Evolutionary conservation across 2,888 invertebrate genomes (phyloP).

Genomic region (Epistrophe grossulariae): DNA sequence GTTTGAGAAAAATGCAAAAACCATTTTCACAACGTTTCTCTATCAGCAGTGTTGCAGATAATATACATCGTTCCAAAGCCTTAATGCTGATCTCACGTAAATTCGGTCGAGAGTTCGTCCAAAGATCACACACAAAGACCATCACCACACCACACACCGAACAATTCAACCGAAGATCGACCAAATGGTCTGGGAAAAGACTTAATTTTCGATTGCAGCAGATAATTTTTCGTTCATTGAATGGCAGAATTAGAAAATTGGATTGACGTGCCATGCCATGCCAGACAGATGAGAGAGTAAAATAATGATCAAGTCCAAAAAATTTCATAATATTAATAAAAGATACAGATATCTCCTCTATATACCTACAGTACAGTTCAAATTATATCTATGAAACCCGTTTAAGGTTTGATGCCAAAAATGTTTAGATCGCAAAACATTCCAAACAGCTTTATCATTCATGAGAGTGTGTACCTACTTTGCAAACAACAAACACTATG

Average conservation of each 20-base stretch:
- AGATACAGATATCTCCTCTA: not conserved
- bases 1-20: slow-evolving; percentile 71
- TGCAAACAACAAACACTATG: not conserved
- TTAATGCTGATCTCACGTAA: slow-evolving; percentile 52
- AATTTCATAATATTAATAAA: slow-evolving; percentile 52
- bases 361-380: not conserved
- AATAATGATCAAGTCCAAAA: slow-evolving; percentile 26
- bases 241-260: slow-evolving; percentile 54
- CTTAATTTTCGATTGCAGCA: slow-evolving; percentile 9
- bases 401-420: slow-evolving; percentile 40
- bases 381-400: slow-evolving; percentile 29
- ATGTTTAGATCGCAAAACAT: slow-evolving; percentile 21
- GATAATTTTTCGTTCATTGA: slow-evolving; percentile 19
- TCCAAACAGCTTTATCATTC: slow-evolving; percentile 60
- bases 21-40: slow-evolving; percentile 57
- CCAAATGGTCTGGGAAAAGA: slow-evolving; percentile 62
- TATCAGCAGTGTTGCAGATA: not conserved
- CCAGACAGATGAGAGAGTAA: slow-evolving; percentile 45
- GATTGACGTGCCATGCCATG: slow-evolving; percentile 41
- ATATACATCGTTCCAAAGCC: not conserved
- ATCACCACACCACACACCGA: slow-evolving; percentile 30
- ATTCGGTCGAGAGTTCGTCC: slow-evolving; percentile 61
- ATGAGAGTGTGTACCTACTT: slow-evolving; percentile 6
- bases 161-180: not conserved
- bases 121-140: slow-evolving; percentile 53